Evolutionary conservation across 2,888 invertebrate genomes (phyloP), one percentile per base, ranked within the genome.

Genomic region (Disparrhopalites patrizii): DNA sequence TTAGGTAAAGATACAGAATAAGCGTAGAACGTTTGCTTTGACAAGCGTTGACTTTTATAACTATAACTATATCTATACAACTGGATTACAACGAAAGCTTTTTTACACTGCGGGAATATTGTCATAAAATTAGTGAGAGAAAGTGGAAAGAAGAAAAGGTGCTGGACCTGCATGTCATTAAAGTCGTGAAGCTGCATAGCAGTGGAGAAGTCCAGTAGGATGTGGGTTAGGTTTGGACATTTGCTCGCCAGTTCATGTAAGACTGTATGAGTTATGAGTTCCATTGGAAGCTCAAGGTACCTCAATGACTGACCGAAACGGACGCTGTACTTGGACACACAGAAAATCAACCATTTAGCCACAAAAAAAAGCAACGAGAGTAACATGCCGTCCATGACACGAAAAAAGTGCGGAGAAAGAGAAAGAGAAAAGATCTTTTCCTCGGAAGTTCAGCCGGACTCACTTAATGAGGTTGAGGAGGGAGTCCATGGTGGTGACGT

Each of bases 171-270:
- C 85, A 99, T 89, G 81, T 96, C 96, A 74, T 96, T 97, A 83
- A 99, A 99, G 79, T 99, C 99, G 81, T 99, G 98, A 67, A 99
- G 85, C 78, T 97, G 97, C 95, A 96, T 96, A 40, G 99, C 99
- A 78, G 97, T 99, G 72, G 97, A 95, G 79, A 98, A 98, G 78
- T 98, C 98, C 69, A 99, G 83, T 20, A 98, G 85, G 90, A 99
- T 91, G 78, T 94, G 92, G 0, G 95, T 94, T 62, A 97, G 82
- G 79, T 95, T 95, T 0, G 95, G 94, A 77, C 96, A 97, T 80
- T 95, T 96, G 77, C 90, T 94, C 0, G 97, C 91, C 72, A 99
- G 80, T 79, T 99, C 99, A 79, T 99, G 98, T 0, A 99, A 84
- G 8, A 98, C 94, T 0, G 93, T 93, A 77, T 96, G 93, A 0